Conservation (phyloP, 1,140 invertebrate species). For the Atta texana region DNA sequence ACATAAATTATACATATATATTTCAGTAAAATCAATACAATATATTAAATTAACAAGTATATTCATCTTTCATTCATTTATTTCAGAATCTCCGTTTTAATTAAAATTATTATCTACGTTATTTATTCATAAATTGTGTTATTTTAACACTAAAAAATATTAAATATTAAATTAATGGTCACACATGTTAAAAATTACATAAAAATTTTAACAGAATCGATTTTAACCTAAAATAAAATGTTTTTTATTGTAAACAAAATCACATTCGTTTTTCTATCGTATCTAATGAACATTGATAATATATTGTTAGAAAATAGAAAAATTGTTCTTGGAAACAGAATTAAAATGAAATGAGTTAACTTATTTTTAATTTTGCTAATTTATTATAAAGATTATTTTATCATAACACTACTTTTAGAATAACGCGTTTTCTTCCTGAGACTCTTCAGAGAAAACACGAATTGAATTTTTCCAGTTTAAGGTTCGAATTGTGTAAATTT, state of each 20-base stretch:
- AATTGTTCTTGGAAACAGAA: neutral
- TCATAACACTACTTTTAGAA: neutral
- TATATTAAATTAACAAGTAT: no score
- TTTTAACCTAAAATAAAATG: no score
- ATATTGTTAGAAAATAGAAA: neutral
- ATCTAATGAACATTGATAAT: neutral
- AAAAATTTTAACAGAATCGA: no score
- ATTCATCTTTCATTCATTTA: no score
- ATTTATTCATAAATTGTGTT: no score
- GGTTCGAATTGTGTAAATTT: constrained; percentile 17
- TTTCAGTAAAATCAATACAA: no score
- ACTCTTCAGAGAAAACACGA: neutral
- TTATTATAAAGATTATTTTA: neutral
- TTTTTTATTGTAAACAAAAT: neutral
- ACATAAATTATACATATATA: no score
- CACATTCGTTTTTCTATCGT: neutral
- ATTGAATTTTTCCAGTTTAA: constrained; percentile 20
- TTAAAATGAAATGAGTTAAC: neutral
- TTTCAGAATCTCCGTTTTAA: no score
- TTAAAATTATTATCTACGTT: no score
- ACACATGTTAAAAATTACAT: no score
- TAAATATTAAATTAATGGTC: no score
- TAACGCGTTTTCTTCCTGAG: neutral
- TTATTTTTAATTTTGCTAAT: neutral
- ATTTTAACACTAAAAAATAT: no score